phyloP scores from a whole-genome alignment of 2,888 invertebrate genomes.

The Drosophila gaucha region DNA sequence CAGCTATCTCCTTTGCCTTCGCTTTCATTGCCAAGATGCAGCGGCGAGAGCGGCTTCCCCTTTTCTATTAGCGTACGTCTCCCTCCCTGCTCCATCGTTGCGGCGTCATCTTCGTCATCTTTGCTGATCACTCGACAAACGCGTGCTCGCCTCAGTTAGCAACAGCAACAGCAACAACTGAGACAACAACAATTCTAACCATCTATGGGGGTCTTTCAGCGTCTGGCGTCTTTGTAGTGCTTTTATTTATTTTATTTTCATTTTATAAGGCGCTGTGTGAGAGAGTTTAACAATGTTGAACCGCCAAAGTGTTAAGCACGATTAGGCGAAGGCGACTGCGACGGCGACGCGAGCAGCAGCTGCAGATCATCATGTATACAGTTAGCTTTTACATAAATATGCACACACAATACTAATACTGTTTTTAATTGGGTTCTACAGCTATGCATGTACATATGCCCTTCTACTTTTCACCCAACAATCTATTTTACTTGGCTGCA shows the following conservation, averaged over 20 bases:
- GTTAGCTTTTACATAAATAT: slow-evolving; percentile 13
- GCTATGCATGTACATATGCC: neutral
- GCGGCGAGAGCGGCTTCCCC: slow-evolving; percentile 29
- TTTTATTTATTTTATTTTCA: slow-evolving; percentile 53
- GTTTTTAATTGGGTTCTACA: neutral
- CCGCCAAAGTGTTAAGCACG: slow-evolving; percentile 51
- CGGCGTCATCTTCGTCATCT: slow-evolving; percentile 38
- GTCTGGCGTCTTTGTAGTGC: slow-evolving; percentile 12
- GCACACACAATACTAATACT: neutral
- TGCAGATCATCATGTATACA: slow-evolving; percentile 18
- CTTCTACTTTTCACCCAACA: slow-evolving; percentile 1
- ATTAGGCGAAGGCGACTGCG: slow-evolving; percentile 18
- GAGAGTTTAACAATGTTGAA: slow-evolving; percentile 39
- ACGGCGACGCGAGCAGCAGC: slow-evolving; percentile 9
- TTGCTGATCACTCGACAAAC: slow-evolving; percentile 75
- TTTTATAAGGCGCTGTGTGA: slow-evolving; percentile 24
- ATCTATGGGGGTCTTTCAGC: slow-evolving; percentile 45
- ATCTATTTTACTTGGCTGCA: neutral
- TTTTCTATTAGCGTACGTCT: slow-evolving; percentile 36
- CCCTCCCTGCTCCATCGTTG: neutral
- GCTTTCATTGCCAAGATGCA: slow-evolving; percentile 39
- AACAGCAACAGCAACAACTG: slow-evolving; percentile 26
- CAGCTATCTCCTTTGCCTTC: neutral
- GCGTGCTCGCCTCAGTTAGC: slow-evolving; percentile 72
- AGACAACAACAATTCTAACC: slow-evolving; percentile 57